Evolutionary conservation across 2,888 invertebrate genomes (phyloP).

Genomic region (Dinocampus coccinellae): DNA sequence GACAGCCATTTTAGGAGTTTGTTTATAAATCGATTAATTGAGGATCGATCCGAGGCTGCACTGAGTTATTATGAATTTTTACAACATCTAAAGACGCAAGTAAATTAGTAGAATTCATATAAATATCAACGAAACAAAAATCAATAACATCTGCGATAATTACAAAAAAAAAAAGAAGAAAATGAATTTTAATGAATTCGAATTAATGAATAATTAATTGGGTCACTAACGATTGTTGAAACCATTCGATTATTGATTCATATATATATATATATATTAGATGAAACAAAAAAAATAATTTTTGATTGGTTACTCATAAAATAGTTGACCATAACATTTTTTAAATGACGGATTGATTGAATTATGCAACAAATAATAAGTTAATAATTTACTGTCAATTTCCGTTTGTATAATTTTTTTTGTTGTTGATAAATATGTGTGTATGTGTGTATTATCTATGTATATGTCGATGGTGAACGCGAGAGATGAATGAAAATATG

Average conservation of each 20-base stretch:
- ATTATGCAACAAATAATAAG: background rate
- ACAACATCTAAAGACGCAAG: constrained; percentile 91
- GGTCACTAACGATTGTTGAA: background rate
- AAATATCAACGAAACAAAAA: constrained; percentile 24
- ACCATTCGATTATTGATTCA: background rate
- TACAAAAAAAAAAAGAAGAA: constrained; percentile 12
- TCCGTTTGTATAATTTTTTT: background rate
- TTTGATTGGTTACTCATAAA: background rate
- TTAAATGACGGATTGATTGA: background rate
- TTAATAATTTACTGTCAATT: background rate
- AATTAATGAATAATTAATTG: background rate
- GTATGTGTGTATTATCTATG: background rate
- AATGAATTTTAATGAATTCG: constrained; percentile 8
- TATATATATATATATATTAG: background rate
- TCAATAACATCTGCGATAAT: constrained; percentile 31
- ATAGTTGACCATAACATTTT: background rate
- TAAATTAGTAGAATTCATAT: constrained; percentile 76
- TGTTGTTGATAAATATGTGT: background rate
- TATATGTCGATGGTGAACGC: background rate
- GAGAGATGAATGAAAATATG: background rate
- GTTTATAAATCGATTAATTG: constrained; percentile 91
- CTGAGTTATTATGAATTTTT: constrained; percentile 98
- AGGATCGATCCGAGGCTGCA: constrained; percentile 94
- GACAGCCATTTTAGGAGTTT: constrained; percentile 86
- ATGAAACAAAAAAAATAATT: background rate